Conservation (phyloP, 2,888 invertebrate genomes). For the Pachycephus smyrnensis region DNA sequence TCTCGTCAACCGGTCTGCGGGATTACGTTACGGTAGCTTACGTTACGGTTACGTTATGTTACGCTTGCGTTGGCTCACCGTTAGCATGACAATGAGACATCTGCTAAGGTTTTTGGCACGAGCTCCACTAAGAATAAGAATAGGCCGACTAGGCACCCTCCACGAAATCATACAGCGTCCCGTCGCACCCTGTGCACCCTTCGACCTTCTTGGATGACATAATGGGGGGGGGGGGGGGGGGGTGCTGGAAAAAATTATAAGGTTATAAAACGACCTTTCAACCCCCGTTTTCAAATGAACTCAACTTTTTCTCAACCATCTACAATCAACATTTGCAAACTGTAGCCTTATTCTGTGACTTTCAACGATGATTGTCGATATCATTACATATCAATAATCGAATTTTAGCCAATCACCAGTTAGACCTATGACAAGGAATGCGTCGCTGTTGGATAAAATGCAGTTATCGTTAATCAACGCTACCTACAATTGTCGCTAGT, state of each 20-base stretch:
- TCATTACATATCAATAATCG: not conserved
- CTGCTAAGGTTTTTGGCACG: slow-evolving; percentile 54
- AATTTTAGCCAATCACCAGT: not conserved
- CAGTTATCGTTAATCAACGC: not conserved
- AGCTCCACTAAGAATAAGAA: slow-evolving; percentile 37
- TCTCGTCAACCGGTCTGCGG: not conserved
- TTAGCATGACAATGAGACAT: slow-evolving; percentile 65
- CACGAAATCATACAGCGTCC: slow-evolving; percentile 40
- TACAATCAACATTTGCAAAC: not conserved
- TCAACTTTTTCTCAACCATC: not conserved
- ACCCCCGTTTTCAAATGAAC: not conserved
- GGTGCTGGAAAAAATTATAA: slow-evolving; percentile 23
- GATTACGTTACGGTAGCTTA: not conserved
- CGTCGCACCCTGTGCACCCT: slow-evolving; percentile 15
- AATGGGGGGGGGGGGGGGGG: slow-evolving; percentile 33
- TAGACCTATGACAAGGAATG: not conserved
- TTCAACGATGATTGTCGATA: not conserved
- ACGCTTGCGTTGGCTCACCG: slow-evolving; percentile 27
- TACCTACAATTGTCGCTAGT: not conserved
- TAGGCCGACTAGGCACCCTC: slow-evolving; percentile 39
- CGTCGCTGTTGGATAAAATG: not conserved
- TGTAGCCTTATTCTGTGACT: not conserved
- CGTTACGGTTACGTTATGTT: slow-evolving; percentile 1
- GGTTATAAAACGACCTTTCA: not conserved
- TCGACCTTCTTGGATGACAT: slow-evolving; percentile 45